Base-by-base conservation (phyloP, 1,140 invertebrate species). In the Ditylenchus dipsaci region DNA sequence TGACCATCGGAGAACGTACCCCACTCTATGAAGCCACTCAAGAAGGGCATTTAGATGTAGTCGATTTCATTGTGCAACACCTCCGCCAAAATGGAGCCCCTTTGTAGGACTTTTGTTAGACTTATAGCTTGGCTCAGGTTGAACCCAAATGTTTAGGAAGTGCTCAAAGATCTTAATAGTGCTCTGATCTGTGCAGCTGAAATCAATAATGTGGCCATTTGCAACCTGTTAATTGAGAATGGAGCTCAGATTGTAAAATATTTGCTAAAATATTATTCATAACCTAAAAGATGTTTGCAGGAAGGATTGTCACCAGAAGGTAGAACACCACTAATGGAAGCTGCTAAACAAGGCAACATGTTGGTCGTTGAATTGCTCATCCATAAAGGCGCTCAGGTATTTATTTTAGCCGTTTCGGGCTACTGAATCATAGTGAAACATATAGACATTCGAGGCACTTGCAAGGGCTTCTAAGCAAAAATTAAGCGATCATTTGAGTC, bases 11-110 rank as follows among this genome's bases (percentile, higher is more conserved):
- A 13, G 93, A 93, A 19, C 95, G 92, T 45, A 97, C 95, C 15
- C 95, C 95, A 0, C 86, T 99, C 0, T 97, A 97, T 93, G 95
- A 98, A 85, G 93, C 95, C 23, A 90, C 93, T 0, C 95, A 97
- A 85, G 76, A 80, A 65, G 66, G 74, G 45, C 77, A 82, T 61
- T 26, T 53, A 49, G 74, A 76, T 57, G 77, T 76, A n/a, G 76
- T 53, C 17, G 53, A 75, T 8, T 78, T 63, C 23, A 79, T 74
- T 53, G 53, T 76, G 7, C 30, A 70, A 23, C 26, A 67, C 1
- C 61, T 76, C 53, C 23, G 75, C 13, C 43, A 75, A 53, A 49
- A 11, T n/a, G 47, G 68, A 29, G 21, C 49, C 19, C 13, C 61
- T 43, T 9, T 43, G 5, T 53, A 74, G 56, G 26, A 63, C 9